phyloP scores from a whole-genome alignment of 1,140 invertebrate genomes.

The Onthophagus taurus region DNA sequence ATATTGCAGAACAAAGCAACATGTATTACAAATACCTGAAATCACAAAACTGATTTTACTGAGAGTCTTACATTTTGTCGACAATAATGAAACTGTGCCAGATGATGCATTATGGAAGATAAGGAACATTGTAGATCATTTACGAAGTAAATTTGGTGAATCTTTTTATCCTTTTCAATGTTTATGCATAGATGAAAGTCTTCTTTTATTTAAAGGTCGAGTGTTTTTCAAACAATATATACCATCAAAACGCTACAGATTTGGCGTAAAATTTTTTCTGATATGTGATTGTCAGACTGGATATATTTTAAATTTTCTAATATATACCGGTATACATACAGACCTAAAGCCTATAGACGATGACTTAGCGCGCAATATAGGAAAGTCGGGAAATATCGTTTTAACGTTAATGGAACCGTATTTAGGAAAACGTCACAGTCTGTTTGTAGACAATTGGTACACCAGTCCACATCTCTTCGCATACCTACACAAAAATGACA shows the following conservation, averaged over 20 bases:
- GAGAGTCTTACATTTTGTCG: constrained; percentile 9
- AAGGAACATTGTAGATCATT: constrained; percentile 3
- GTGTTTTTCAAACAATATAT: constrained; percentile 28
- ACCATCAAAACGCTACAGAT: constrained; percentile 24
- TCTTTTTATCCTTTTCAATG: constrained; percentile 6
- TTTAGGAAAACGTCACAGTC: constrained; percentile 27
- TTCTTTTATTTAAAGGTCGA: constrained; percentile 26
- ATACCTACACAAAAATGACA: constrained; percentile 24
- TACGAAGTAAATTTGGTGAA: neutral
- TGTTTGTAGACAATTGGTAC: constrained; percentile 37
- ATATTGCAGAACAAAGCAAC: no score
- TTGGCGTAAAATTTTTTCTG: constrained; percentile 27
- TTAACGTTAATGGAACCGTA: constrained; percentile 26
- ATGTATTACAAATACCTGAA: no score
- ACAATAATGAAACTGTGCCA: constrained; percentile 2
- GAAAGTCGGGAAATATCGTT: constrained; percentile 31
- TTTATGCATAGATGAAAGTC: constrained; percentile 25
- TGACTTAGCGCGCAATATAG: constrained; percentile 1
- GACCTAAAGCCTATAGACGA: constrained; percentile 3
- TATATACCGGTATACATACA: constrained; percentile 21
- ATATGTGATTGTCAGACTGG: constrained; percentile 22
- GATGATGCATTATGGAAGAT: constrained; percentile 4
- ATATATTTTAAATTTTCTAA: constrained; percentile 25
- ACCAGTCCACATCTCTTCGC: constrained; percentile 28
- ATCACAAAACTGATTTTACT: no score